These are phyloP conservation scores for Dynastes tityus DNA, from an alignment of 2,888 invertebrate genomes.

Conservation along the genomic window DNA sequence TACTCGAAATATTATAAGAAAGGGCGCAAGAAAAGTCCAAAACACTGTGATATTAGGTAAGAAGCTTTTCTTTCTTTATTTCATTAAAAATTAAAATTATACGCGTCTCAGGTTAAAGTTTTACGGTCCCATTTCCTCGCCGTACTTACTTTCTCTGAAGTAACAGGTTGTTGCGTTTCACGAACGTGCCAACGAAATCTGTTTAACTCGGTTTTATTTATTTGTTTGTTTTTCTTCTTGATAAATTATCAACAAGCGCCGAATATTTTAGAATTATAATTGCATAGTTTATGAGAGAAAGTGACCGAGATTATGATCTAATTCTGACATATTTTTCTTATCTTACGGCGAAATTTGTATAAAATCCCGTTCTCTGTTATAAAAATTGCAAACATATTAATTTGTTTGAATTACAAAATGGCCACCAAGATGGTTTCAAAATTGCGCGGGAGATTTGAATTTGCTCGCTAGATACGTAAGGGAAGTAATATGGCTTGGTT, in stretches of 20 bases:
- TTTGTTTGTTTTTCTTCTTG: not conserved
- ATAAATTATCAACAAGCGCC: not conserved
- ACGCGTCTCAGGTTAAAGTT: not conserved
- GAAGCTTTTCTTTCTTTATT: constrained; percentile 25
- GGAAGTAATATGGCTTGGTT: no score
- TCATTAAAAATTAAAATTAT: not conserved
- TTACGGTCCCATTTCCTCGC: no score
- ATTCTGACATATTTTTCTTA: no score
- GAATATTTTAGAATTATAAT: not conserved
- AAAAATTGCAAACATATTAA: no score
- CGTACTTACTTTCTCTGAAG: constrained; percentile 28
- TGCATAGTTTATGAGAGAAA: not conserved
- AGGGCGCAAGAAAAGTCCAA: constrained; percentile 26
- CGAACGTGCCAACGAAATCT: not conserved
- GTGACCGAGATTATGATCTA: not conserved
- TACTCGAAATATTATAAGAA: constrained; percentile 11
- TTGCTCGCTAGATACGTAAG: no score
- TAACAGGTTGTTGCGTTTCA: constrained; percentile 37
- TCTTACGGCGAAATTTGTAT: no score
- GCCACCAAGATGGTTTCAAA: no score
- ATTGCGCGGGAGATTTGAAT: no score
- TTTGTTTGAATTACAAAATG: no score
- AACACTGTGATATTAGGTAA: constrained; percentile 52
- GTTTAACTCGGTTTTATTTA: not conserved
- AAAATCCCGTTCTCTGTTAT: no score